These are phyloP conservation scores for Callipepla squamata DNA, from an alignment of 2,113 vertebrate species.

Conservation along the genomic window DNA sequence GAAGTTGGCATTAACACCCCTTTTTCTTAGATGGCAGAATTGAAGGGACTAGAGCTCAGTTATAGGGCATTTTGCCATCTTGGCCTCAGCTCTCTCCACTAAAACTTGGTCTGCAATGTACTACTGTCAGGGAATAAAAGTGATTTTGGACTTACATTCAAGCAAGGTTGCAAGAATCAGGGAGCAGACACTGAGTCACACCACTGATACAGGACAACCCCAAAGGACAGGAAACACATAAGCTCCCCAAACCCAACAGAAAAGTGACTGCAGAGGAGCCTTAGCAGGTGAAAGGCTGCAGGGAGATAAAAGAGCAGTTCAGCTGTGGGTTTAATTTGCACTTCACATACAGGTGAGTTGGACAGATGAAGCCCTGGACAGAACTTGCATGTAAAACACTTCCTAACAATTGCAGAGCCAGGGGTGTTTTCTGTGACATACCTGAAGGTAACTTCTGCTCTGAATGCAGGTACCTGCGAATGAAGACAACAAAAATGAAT, in stretches of 20 bases:
- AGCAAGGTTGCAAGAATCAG: background rate
- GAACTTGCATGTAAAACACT: background rate
- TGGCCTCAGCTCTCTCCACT: conserved; percentile 14
- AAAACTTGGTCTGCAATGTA: conserved; percentile 13
- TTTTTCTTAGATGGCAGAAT: background rate
- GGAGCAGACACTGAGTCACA: background rate
- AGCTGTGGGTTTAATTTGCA: background rate
- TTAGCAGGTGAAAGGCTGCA: background rate
- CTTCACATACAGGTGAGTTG: background rate
- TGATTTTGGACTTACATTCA: background rate
- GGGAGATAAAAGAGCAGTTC: background rate
- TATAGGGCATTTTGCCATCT: conserved; percentile 24
- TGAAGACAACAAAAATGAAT: background rate
- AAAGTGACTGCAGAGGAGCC: background rate
- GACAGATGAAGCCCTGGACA: background rate
- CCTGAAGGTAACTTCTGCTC: conserved; percentile 74
- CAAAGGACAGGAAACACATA: background rate
- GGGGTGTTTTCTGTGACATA: conserved; percentile 28
- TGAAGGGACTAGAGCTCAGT: background rate
- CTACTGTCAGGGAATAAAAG: conserved; percentile 37
- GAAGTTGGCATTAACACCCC: background rate
- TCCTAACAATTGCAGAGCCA: background rate
- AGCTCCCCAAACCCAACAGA: background rate
- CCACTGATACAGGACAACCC: background rate
- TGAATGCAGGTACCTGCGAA: conserved; percentile 71